phyloP scores from a whole-genome alignment of 2,888 invertebrate species.

The Andrena trimmerana region DNA sequence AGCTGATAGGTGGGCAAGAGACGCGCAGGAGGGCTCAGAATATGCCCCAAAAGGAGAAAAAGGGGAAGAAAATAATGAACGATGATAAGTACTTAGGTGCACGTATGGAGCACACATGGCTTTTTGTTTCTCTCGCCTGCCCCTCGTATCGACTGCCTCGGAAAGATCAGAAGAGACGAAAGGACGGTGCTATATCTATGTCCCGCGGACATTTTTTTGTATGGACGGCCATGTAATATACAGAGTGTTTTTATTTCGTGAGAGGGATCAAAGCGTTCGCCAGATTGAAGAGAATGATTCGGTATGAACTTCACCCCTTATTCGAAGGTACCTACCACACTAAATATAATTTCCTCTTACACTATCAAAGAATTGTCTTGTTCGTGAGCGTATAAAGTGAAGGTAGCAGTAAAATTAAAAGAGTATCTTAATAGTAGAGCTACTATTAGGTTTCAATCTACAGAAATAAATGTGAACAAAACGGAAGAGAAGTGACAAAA shows the following conservation, averaged over 20 bases:
- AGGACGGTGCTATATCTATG: constrained; percentile 78
- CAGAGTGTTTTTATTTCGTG: constrained; percentile 33
- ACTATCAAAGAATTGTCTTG: background rate
- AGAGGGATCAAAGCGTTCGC: constrained; percentile 38
- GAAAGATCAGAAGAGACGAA: constrained; percentile 78
- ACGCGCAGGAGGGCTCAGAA: constrained; percentile 36
- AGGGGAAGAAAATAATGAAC: constrained; percentile 49
- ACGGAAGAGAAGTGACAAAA: too few relatives aligned
- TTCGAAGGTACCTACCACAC: background rate
- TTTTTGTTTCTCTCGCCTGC: constrained; percentile 73
- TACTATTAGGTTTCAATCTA: too few relatives aligned
- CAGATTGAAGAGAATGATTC: constrained; percentile 11
- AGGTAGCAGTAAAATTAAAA: too few relatives aligned
- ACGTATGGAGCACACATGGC: constrained; percentile 75
- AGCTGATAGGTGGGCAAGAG: constrained; percentile 70
- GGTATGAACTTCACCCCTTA: background rate
- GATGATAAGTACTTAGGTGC: constrained; percentile 56
- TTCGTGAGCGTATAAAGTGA: too few relatives aligned
- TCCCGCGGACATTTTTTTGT: constrained; percentile 61
- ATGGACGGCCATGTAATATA: constrained; percentile 40
- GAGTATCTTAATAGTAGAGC: too few relatives aligned
- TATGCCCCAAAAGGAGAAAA: constrained; percentile 48
- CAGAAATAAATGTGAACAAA: too few relatives aligned
- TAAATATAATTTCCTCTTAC: background rate
- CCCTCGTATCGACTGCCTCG: constrained; percentile 80